Percentiles rank a stretch among this genome's conserved stretches.
These are phyloP conservation scores for Cathartes aura DNA, from an alignment of 2,113 vertebrate species.

Conservation along the genomic window DNA sequence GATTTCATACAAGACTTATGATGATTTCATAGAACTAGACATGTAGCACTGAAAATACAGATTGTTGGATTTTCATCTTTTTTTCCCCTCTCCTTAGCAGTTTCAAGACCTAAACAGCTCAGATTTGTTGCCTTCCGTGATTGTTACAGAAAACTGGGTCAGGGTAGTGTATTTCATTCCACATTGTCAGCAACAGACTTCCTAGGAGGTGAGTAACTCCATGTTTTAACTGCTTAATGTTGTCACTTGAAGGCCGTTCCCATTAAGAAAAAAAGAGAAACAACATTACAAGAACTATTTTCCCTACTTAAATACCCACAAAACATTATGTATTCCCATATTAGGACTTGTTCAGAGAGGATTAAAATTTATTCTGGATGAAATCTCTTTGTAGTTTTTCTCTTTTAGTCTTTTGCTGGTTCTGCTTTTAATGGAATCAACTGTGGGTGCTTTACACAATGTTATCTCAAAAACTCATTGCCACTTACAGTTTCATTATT, in stretches of 20 bases:
- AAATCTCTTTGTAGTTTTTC: not conserved
- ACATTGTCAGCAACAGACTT: not conserved
- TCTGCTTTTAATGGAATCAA: not conserved
- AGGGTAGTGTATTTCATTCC: not conserved
- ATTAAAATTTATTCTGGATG: not conserved
- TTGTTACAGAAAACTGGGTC: not conserved
- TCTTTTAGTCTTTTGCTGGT: not conserved
- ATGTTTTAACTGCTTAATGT: not conserved
- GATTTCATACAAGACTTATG: not conserved
- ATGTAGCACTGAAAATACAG: not conserved
- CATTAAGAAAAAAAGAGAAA: not conserved
- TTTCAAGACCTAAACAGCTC: not conserved
- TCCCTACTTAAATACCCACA: not conserved
- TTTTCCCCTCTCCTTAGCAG: not conserved
- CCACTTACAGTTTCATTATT: not conserved
- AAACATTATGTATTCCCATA: not conserved
- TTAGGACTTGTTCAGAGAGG: not conserved
- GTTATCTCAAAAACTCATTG: not conserved
- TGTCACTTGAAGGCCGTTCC: not conserved
- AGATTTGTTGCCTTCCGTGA: not conserved
- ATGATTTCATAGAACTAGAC: not conserved
- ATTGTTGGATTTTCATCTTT: not conserved
- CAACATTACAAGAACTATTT: not conserved
- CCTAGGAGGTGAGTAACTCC: not conserved
- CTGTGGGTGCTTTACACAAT: not conserved